Conservation (phyloP, 2,113 vertebrate species). For the Nycticorax nycticorax region DNA sequence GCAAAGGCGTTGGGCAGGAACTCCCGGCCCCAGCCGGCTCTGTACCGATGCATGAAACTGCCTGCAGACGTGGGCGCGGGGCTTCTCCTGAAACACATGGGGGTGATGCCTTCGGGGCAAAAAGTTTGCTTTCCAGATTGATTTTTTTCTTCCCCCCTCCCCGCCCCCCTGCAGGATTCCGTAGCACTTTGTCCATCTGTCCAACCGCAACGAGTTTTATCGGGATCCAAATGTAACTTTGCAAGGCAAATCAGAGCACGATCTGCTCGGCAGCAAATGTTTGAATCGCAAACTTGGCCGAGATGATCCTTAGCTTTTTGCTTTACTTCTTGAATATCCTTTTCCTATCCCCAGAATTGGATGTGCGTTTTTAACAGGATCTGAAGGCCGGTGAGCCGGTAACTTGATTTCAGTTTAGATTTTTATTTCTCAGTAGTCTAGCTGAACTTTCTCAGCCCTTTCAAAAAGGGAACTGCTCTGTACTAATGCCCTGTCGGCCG, state of each 20-base stretch:
- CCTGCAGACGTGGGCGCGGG: too few species aligned
- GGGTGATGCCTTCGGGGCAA: not conserved
- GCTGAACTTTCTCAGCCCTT: not conserved
- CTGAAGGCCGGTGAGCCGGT: fast-evolving
- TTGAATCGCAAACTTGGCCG: not conserved
- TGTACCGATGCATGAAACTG: not conserved
- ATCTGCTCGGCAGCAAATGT: not conserved
- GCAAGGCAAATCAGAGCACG: not conserved
- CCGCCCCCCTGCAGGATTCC: not conserved
- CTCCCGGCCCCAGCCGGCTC: not conserved
- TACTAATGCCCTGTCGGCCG: not conserved
- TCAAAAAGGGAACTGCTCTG: not conserved
- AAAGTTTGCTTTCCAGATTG: fast-evolving
- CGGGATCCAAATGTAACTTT: not conserved
- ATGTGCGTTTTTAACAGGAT: not conserved
- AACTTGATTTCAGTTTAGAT: not conserved
- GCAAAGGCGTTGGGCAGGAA: not conserved
- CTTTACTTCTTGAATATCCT: not conserved
- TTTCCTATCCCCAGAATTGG: not conserved
- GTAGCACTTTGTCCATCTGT: not conserved
- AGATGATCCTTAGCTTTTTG: not conserved
- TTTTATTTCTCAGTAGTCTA: not conserved
- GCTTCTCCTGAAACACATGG: not conserved
- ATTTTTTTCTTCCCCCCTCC: not conserved
- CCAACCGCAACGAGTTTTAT: not conserved